Conservation (phyloP, 2,888 invertebrate genomes). For the Dilophus febrilis region DNA sequence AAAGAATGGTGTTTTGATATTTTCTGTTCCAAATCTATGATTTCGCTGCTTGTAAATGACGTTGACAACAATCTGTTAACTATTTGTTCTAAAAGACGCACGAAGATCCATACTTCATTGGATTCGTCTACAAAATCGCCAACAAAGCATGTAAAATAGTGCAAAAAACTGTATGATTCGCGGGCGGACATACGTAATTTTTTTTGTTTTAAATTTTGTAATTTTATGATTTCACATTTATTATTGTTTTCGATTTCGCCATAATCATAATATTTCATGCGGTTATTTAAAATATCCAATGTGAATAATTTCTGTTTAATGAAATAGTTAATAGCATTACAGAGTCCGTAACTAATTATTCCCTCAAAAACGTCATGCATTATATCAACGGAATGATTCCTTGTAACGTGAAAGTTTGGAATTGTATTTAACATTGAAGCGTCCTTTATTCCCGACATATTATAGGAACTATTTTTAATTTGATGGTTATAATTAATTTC, state of each 20-base stretch:
- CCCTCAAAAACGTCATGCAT: slow-evolving; percentile 3
- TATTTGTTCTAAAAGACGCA: neutral
- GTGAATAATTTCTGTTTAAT: neutral
- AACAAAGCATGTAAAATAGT: neutral
- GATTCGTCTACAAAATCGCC: slow-evolving; percentile 1
- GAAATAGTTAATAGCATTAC: too few species aligned
- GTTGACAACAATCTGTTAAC: neutral
- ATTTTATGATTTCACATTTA: slow-evolving; percentile 1
- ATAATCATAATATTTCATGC: slow-evolving; percentile 4
- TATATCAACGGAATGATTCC: neutral
- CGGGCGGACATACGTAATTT: slow-evolving; percentile 4
- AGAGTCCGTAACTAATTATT: too few species aligned
- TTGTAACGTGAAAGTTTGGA: neutral
- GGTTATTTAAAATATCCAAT: neutral
- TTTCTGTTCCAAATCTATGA: neutral
- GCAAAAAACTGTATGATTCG: slow-evolving; percentile 2
- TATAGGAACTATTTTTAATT: neutral
- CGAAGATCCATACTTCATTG: slow-evolving; percentile 2
- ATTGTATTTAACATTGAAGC: neutral
- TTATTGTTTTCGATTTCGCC: slow-evolving; percentile 3
- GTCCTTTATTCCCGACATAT: neutral
- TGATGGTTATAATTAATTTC: neutral
- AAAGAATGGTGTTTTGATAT: neutral
- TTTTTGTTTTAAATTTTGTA: neutral
- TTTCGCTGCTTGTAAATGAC: too few species aligned